A percentile compares a stretch with the other conserved stretches of the same genome.
These are phyloP conservation scores for Narcine bancroftii DNA, from an alignment of 2,113 vertebrate genomes.

Conservation along the genomic window DNA sequence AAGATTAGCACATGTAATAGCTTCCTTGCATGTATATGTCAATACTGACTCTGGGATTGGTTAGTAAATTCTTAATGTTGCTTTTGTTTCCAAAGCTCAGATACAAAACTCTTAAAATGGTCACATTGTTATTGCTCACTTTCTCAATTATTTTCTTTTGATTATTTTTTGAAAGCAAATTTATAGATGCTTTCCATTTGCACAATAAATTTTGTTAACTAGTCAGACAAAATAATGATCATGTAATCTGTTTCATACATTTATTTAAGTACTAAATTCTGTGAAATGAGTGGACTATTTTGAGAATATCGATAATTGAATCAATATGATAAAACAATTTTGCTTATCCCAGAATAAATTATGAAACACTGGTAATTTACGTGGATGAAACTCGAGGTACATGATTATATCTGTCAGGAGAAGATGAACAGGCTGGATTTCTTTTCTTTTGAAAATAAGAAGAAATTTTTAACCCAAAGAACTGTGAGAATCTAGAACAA, in stretches of 20 bases:
- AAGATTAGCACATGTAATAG: not conserved
- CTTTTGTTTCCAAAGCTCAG: not conserved
- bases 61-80: not conserved
- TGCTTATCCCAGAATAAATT: not conserved
- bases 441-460: not conserved
- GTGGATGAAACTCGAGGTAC: not conserved
- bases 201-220: not conserved
- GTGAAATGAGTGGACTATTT: not conserved
- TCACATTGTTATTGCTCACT: not conserved
- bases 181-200: not conserved
- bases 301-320: not conserved
- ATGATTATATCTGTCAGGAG: not conserved
- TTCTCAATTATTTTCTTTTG: conserved; percentile 1
- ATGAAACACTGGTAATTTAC: not conserved
- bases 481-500: not conserved
- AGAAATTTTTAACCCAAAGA: not conserved
- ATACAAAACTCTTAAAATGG: not conserved
- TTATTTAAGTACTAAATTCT: not conserved
- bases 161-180: not conserved
- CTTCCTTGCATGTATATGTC: not conserved
- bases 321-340: not conserved
- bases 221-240: not conserved
- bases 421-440: not conserved
- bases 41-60: not conserved
- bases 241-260: not conserved